Evolutionary conservation across 2,113 vertebrate species (phyloP), one percentile per base, ranked within the genome.

Genomic region (Scomber japonicus): DNA sequence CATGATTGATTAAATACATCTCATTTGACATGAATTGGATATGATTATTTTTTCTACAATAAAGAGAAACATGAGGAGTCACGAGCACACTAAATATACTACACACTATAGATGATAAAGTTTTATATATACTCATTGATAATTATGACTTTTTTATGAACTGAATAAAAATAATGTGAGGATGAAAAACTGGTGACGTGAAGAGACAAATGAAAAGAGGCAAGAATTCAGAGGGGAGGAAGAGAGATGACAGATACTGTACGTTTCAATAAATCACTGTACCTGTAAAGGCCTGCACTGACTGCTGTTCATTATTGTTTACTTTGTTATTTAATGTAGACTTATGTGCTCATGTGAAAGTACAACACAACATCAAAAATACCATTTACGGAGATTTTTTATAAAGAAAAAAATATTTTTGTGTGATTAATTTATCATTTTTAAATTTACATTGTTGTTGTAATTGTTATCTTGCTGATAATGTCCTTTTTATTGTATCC

Each of bases 251-350:
- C 57, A 40, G 54, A 67, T 31, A 53, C 17, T 40, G 35, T 27
- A 27, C 24, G 60, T 71, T 57, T 73, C 46, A 73, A 73, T 67
- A 80, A 60, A 73, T 73, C 78, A 73, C 54, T 63, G 66, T n/a
- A 65, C 56, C 70, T 61, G 70, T 55, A 62, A 62, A 27, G 61
- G 55, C 40, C 27, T 49, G n/a, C 27, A 40, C 68, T 62, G 16
- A 17, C 40, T 17, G 27, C 54, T 46, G 54, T 35, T 21, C 24
- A 30, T 17, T 44, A 35, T 67, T 44, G 48, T 67, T 71, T 55
- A 56, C 55, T 65, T 46, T 19, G 24, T 35, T 78, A 49, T 40
- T 72, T 70, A 63, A 63, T 73, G 78, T 56, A 68, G 50, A 50
- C 40, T 75, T 8, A 77, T 40, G 51, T 57, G 48, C 53, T 55